Percentiles rank a stretch among this genome's conserved stretches.
Conservation (phyloP, 2,113 vertebrate genomes). For the Rhea americana region DNA sequence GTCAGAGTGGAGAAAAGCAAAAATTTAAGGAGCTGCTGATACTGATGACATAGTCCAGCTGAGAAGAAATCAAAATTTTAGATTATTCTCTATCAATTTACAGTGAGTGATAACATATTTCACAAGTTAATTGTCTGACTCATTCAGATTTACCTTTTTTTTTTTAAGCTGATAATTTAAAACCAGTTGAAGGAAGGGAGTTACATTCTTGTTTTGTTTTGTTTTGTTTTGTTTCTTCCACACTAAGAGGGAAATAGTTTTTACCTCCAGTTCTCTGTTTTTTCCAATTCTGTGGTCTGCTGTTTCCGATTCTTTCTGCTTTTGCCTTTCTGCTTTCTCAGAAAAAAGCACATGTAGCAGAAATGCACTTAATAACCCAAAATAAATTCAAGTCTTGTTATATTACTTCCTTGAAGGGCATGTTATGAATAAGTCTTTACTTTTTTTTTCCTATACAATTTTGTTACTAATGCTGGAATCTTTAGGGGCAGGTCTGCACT, state of each 20-base stretch:
- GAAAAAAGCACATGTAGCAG: neutral
- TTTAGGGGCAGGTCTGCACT: neutral
- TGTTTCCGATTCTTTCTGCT: neutral
- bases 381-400: neutral
- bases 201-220: neutral
- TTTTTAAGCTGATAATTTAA: neutral
- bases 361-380: neutral
- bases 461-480: neutral
- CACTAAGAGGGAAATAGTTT: neutral
- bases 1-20: neutral
- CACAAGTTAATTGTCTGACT: neutral
- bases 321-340: neutral
- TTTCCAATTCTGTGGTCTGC: neutral
- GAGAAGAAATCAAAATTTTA: neutral
- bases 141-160: no score
- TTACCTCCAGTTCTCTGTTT: neutral
- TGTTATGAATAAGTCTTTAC: neutral
- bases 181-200: neutral
- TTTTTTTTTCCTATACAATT: neutral
- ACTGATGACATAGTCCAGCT: neutral
- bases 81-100: neutral
- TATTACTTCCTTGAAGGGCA: neutral
- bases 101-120: neutral
- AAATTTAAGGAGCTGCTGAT: neutral
- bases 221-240: neutral